Evolutionary conservation across 2,888 invertebrate species (phyloP).

Genomic region (Cryptosula pallasiana): DNA sequence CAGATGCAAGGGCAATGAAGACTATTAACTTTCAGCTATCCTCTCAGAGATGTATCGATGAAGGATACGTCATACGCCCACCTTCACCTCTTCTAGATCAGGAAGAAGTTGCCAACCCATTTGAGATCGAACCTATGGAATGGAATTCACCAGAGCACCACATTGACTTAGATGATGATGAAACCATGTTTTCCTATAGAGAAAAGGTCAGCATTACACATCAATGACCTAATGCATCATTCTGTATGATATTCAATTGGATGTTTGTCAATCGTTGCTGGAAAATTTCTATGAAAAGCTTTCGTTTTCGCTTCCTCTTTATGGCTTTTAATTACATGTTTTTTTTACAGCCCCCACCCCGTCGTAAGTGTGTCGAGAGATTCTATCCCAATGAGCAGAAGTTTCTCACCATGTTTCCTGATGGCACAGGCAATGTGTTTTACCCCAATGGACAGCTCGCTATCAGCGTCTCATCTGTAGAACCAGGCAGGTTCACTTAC

Average conservation of each 20-base stretch:
- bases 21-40: slow-evolving; percentile 53
- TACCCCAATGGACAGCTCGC: slow-evolving; percentile 36
- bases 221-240: too few species aligned
- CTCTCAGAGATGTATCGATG: slow-evolving; percentile 49
- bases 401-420: slow-evolving; percentile 48
- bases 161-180: background rate
- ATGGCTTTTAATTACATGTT: too few species aligned
- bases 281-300: too few species aligned
- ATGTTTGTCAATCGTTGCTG: too few species aligned
- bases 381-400: slow-evolving; percentile 31
- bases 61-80: slow-evolving; percentile 50
- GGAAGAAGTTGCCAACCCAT: slow-evolving; percentile 38
- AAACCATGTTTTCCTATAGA: background rate
- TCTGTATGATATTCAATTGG: too few species aligned
- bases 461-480: slow-evolving; percentile 35
- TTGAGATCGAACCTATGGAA: slow-evolving; percentile 35
- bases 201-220: background rate
- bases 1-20: slow-evolving; percentile 48
- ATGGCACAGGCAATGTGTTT: slow-evolving; percentile 51
- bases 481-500: slow-evolving; percentile 41
- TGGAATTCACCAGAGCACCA: background rate
- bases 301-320: too few species aligned
- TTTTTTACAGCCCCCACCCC: background rate
- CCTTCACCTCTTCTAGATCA: slow-evolving; percentile 39
- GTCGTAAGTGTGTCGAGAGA: slow-evolving; percentile 8